phyloP scores from a whole-genome alignment of 2,113 vertebrate species.

The Recurvirostra avosetta region DNA sequence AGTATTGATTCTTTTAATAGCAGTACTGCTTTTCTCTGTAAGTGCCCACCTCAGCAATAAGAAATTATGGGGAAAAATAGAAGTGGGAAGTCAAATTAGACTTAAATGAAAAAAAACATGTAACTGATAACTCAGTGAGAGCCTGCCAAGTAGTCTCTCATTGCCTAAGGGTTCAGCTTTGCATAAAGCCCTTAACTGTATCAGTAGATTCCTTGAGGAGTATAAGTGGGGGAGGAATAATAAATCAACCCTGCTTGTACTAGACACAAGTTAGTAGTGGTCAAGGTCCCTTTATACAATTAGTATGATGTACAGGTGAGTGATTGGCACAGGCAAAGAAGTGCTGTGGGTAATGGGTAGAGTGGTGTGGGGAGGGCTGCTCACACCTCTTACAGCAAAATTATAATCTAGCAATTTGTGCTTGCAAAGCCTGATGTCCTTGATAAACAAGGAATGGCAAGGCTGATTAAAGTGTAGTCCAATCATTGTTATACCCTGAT shows the following conservation, averaged over 20 bases:
- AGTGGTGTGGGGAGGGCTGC: neutral
- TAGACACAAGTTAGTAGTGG: neutral
- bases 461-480: slow-evolving; percentile 15
- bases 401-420: neutral
- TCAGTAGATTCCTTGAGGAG: neutral
- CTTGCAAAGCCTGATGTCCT: neutral
- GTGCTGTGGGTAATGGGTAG: neutral
- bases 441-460: slow-evolving; percentile 36
- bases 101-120: neutral
- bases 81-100: slow-evolving; percentile 21
- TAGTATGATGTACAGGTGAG: neutral
- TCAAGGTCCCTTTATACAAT: neutral
- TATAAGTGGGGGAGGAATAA: neutral
- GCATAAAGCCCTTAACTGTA: neutral
- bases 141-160: neutral
- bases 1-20: slow-evolving; percentile 51
- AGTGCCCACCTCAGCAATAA: slow-evolving; percentile 49
- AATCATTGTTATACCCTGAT: neutral
- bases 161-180: neutral
- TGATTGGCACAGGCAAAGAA: neutral
- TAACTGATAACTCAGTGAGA: neutral
- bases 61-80: slow-evolving; percentile 20
- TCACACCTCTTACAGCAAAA: neutral
- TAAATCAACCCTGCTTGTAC: neutral
- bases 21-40: neutral